Percentiles rank a stretch among this genome's conserved stretches.
These are phyloP conservation scores for Heliocidaris erythrogramma DNA, from an alignment of 35 echinoderm and acorn worm genomes.

Conservation along the genomic window DNA sequence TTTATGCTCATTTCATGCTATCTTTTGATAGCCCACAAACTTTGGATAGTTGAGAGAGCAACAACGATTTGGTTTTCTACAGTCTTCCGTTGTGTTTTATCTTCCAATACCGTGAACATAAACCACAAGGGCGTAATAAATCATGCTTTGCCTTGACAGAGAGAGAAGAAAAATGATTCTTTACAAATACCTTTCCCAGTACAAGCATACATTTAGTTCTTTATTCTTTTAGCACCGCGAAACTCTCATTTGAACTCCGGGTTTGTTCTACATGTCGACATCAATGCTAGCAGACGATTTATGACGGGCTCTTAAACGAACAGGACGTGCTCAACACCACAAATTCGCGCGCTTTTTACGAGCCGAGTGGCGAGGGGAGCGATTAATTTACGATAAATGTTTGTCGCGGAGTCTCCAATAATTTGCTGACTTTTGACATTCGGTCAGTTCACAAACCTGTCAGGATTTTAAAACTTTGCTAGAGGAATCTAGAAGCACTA, in stretches of 20 bases:
- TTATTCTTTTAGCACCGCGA: not conserved
- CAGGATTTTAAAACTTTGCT: not conserved
- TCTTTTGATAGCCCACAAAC: not conserved
- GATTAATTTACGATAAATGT: conserved; percentile 47
- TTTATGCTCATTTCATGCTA: not conserved
- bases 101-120: not conserved
- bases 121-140: not conserved
- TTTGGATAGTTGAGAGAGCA: not conserved
- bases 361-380: conserved; percentile 10
- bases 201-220: not conserved
- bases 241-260: not conserved
- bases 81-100: conserved; percentile 11
- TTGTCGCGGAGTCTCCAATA: conserved; percentile 38
- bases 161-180: not conserved
- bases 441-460: conserved; percentile 27
- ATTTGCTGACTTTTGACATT: conserved; percentile 47
- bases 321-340: conserved; percentile 25
- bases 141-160: not conserved
- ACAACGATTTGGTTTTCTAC: not conserved
- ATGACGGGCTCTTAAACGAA: conserved; percentile 15
- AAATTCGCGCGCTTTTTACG: conserved; percentile 18
- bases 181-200: not conserved
- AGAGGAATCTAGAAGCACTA: not conserved
- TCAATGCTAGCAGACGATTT: conserved; percentile 22
- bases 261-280: conserved; percentile 21